These are phyloP conservation scores for Ennomos erosarius DNA, from an alignment of 2,888 invertebrate genomes.

Conservation along the genomic window DNA sequence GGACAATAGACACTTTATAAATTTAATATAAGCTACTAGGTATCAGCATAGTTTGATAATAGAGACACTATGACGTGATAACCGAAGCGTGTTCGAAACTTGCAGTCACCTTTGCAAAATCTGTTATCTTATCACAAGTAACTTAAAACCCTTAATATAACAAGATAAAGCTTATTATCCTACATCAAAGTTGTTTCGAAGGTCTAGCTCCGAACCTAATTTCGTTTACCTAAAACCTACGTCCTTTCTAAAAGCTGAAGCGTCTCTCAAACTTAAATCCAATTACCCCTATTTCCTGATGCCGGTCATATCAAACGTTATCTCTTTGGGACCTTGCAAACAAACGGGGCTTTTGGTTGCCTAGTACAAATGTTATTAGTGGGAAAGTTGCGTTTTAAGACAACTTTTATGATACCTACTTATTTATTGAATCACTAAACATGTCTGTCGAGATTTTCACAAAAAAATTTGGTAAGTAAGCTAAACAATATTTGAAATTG, in stretches of 20 bases:
- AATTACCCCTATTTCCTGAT: constrained; percentile 54
- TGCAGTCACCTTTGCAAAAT: constrained; percentile 2
- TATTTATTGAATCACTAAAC: too few relatives aligned
- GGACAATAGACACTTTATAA: neutral
- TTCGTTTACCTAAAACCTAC: constrained; percentile 33
- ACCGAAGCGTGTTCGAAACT: constrained; percentile 1
- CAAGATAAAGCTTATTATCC: neutral
- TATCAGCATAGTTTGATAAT: constrained; percentile 1
- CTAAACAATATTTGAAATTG: too few relatives aligned
- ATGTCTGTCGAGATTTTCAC: too few relatives aligned
- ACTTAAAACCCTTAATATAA: neutral
- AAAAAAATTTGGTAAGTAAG: too few relatives aligned
- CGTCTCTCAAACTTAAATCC: constrained; percentile 51
- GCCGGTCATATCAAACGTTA: constrained; percentile 32
- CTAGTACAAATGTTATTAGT: too few relatives aligned
- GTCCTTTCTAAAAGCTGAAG: constrained; percentile 37
- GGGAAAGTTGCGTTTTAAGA: too few relatives aligned
- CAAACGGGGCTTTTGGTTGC: too few relatives aligned
- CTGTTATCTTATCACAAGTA: neutral
- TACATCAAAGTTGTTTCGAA: constrained; percentile 15
- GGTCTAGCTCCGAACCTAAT: constrained; percentile 31
- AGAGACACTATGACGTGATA: neutral
- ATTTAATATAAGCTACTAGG: neutral
- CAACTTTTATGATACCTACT: too few relatives aligned
- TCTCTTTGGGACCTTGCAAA: constrained; percentile 31